A percentile compares a stretch with the other conserved stretches of the same genome.
phyloP scores from a whole-genome alignment of 2,888 invertebrate species.

The Ptilodon capucinus region DNA sequence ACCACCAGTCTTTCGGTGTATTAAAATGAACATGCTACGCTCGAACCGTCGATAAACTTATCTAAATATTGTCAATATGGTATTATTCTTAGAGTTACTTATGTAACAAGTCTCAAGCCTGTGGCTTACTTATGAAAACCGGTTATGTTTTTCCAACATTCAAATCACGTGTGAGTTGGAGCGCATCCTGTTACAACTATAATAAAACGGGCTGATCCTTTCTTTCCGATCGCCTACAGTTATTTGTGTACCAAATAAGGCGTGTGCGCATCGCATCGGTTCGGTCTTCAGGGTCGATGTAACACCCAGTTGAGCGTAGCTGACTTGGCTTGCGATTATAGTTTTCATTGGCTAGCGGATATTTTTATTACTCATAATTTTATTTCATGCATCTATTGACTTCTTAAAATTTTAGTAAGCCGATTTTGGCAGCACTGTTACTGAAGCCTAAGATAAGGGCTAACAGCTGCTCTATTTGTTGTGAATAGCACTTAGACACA shows the following conservation, averaged over 20 bases:
- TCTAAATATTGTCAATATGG: too few relatives aligned
- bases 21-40: too few relatives aligned
- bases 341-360: neutral
- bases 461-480: too few relatives aligned
- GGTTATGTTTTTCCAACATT: slow-evolving; percentile 28
- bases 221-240: slow-evolving; percentile 40
- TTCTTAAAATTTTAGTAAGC: neutral
- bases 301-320: slow-evolving; percentile 50
- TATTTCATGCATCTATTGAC: neutral
- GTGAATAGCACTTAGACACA: too few relatives aligned
- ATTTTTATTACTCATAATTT: neutral
- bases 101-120: slow-evolving; percentile 1
- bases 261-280: slow-evolving; percentile 43
- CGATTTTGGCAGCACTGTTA: neutral
- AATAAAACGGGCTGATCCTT: slow-evolving; percentile 40
- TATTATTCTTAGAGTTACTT: neutral
- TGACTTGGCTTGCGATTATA: slow-evolving; percentile 10
- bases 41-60: too few relatives aligned
- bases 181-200: slow-evolving; percentile 45
- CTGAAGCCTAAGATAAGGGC: too few relatives aligned
- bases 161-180: slow-evolving; percentile 43
- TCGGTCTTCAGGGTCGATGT: slow-evolving; percentile 54
- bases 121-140: slow-evolving; percentile 21
- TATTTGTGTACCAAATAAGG: slow-evolving; percentile 56
- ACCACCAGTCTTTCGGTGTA: too few relatives aligned